phyloP scores from a whole-genome alignment of 1,140 invertebrate genomes.

The Dendroctonus valens region DNA sequence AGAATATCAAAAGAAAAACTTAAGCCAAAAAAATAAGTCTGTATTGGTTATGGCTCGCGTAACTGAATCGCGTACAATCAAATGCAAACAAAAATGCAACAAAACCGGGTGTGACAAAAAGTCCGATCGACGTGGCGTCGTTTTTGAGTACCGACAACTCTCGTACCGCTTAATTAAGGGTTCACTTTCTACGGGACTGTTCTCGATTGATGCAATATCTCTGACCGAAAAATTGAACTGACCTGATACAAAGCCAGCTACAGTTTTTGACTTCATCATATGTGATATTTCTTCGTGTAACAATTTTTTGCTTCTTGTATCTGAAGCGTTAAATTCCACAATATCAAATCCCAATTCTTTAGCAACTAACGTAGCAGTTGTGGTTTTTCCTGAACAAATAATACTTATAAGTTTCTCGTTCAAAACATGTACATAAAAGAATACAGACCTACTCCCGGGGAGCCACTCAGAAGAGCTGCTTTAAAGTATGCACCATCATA shows the following conservation, averaged over 20 bases:
- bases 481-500: conserved; percentile 87
- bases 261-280: conserved; percentile 68
- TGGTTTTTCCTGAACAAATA: conserved; percentile 74
- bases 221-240: not conserved
- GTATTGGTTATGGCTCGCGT: too few species aligned
- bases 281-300: conserved; percentile 80
- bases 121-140: too few species aligned
- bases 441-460: conserved; percentile 80
- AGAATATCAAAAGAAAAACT: too few species aligned
- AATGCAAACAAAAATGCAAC: too few species aligned
- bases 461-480: conserved; percentile 91
- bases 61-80: too few species aligned
- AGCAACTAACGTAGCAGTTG: conserved; percentile 77
- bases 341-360: conserved; percentile 86
- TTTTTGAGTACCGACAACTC: too few species aligned
- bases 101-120: too few species aligned
- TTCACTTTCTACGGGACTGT: too few species aligned
- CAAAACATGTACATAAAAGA: not conserved
- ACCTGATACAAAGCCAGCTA: conserved; percentile 38
- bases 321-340: conserved; percentile 97
- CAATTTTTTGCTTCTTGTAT: conserved; percentile 88
- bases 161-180: too few species aligned
- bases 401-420: not conserved
- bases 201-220: too few species aligned
- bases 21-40: too few species aligned